Conservation (phyloP, 1,140 invertebrate genomes). For the Drosophila parvula region DNA sequence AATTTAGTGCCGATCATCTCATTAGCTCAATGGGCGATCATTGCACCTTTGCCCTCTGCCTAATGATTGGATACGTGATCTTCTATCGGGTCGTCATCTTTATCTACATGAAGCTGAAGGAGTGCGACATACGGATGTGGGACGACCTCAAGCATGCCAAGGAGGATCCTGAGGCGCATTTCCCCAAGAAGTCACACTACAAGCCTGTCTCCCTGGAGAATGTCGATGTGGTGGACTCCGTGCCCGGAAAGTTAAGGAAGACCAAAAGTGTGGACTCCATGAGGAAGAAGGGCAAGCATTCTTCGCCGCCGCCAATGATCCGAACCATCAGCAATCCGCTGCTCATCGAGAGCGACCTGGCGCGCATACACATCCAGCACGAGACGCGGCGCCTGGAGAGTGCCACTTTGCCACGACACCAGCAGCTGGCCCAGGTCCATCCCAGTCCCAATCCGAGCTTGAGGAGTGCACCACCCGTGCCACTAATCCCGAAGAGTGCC, state of each 20-base stretch:
- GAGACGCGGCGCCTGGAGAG: conserved; percentile 60
- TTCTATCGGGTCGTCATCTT: conserved; percentile 68
- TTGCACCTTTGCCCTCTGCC: conserved; percentile 49
- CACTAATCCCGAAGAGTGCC: conserved; percentile 26
- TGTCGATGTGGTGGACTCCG: conserved; percentile 59
- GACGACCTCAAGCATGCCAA: conserved; percentile 61
- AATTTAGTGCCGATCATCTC: conserved; percentile 53
- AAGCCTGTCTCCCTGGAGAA: conserved; percentile 65
- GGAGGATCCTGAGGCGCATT: conserved; percentile 58
- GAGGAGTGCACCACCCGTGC: conserved; percentile 66
- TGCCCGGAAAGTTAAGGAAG: conserved; percentile 1
- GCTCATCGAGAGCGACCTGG: conserved; percentile 65
- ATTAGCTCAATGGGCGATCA: conserved; percentile 60
- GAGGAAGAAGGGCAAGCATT: conserved; percentile 11
- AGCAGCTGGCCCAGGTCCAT: conserved; percentile 41
- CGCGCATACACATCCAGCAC: conserved; percentile 67
- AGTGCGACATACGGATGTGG: conserved; percentile 70
- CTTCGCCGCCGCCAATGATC: conserved; percentile 51
- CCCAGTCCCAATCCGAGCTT: conserved; percentile 63
- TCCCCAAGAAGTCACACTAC: conserved; percentile 59
- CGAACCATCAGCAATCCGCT: conserved; percentile 68
- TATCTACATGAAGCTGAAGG: conserved; percentile 70
- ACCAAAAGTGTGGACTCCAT: conserved; percentile 8
- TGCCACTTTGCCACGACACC: conserved; percentile 53
- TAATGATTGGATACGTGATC: conserved; percentile 61